Evolutionary conservation across 2,113 vertebrate species (phyloP).

Genomic region (Gopherus evgoodei): DNA sequence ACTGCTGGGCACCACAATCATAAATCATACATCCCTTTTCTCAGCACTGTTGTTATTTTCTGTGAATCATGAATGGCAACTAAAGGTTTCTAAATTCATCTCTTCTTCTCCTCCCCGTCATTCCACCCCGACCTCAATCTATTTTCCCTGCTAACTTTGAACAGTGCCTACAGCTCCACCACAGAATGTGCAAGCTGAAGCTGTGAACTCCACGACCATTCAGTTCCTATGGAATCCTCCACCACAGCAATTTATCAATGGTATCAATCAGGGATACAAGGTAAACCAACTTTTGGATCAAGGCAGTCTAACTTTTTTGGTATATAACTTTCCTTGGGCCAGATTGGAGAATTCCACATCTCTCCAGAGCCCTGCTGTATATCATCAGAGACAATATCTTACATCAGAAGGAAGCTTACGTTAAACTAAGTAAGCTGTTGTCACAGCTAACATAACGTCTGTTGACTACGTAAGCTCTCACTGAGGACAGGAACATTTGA

Average conservation of each 20-base stretch:
- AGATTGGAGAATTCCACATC: background rate
- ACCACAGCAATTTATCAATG: conserved; percentile 95
- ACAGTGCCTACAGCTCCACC: conserved; percentile 95
- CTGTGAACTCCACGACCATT: conserved; percentile 92
- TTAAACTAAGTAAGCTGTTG: background rate
- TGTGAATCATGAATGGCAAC: background rate
- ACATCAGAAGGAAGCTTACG: fast-evolving
- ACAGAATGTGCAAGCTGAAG: conserved; percentile 88
- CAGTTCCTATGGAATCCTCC: conserved; percentile 94
- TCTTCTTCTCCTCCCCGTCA: background rate
- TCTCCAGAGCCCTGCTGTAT: background rate
- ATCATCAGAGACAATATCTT: background rate
- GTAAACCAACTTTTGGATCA: conserved; percentile 67
- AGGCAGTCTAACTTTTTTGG: fast-evolving
- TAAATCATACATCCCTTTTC: background rate
- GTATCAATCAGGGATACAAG: conserved; percentile 98
- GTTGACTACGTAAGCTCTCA: background rate
- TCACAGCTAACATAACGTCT: background rate
- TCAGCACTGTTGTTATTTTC: background rate
- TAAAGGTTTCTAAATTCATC: background rate
- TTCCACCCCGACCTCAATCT: background rate
- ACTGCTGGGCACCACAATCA: conserved; percentile 1
- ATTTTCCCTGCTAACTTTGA: background rate
- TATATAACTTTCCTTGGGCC: fast-evolving
- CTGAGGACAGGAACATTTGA: background rate